phyloP scores from a whole-genome alignment of 2,797 vertebrate species.

The Malurus leucopterus region DNA sequence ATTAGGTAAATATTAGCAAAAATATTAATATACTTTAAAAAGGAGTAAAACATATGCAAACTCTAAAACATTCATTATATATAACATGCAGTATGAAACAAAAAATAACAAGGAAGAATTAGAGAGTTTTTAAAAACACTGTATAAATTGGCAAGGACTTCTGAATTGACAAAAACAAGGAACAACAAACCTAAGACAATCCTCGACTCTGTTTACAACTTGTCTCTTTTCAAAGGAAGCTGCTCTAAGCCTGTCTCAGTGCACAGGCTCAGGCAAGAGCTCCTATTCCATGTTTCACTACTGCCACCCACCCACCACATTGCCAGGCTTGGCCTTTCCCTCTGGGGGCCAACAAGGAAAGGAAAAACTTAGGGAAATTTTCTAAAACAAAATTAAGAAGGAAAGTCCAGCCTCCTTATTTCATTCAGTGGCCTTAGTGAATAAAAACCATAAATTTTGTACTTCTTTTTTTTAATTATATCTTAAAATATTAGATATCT shows the following conservation, averaged over 20 bases:
- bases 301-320: background rate
- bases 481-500: background rate
- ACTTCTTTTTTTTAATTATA: background rate
- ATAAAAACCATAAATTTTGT: background rate
- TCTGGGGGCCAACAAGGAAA: background rate
- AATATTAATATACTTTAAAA: slow-evolving; percentile 37
- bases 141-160: background rate
- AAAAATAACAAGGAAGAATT: background rate
- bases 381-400: background rate
- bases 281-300: background rate
- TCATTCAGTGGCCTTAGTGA: background rate
- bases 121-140: background rate
- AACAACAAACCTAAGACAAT: background rate
- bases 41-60: slow-evolving; percentile 1
- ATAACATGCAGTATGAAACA: slow-evolving; percentile 12
- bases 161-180: background rate
- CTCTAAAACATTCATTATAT: background rate
- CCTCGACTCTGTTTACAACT: background rate
- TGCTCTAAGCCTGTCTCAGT: background rate
- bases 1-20: slow-evolving; percentile 64
- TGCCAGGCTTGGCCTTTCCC: background rate
- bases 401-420: background rate
- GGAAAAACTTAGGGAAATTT: background rate
- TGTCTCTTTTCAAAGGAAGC: background rate
- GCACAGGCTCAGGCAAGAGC: background rate